Percentiles rank a stretch among this genome's conserved stretches.
Conservation (phyloP, 2,888 invertebrate species). For the Graphium colonna region DNA sequence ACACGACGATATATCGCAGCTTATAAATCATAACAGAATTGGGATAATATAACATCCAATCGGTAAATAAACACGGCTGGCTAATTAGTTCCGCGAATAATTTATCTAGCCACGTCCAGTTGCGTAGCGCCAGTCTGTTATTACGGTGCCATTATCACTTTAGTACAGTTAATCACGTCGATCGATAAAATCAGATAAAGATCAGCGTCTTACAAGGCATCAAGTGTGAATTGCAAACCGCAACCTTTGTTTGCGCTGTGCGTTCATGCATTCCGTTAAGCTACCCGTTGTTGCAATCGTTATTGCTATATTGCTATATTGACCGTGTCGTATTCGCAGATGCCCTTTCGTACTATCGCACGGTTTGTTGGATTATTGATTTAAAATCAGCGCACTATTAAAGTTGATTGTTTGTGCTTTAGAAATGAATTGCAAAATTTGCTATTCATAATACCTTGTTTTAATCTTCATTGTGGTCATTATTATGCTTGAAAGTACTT, state of each 20-base stretch:
- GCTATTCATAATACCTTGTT: neutral
- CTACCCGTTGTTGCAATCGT: conserved; percentile 1
- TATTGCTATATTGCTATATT: neutral
- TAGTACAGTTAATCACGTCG: conserved; percentile 63
- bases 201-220: conserved; percentile 52
- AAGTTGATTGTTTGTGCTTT: too few species aligned
- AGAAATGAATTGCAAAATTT: neutral
- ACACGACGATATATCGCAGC: neutral
- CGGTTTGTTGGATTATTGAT: neutral
- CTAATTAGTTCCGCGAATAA: conserved; percentile 46
- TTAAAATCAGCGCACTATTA: neutral
- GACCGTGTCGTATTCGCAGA: neutral
- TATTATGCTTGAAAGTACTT: too few species aligned
- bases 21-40: conserved; percentile 27
- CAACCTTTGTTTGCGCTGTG: conserved; percentile 42
- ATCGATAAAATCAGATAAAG: conserved; percentile 63
- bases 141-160: conserved; percentile 65
- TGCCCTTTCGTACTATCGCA: neutral
- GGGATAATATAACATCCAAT: conserved; percentile 7
- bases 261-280: conserved; percentile 17
- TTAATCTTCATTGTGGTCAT: neutral
- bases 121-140: conserved; percentile 43
- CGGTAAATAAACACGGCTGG: conserved; percentile 23
- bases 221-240: conserved; percentile 62
- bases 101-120: conserved; percentile 29